Conservation (phyloP, 2,797 vertebrate species). For the Phrynocephalus vlangalii region DNA sequence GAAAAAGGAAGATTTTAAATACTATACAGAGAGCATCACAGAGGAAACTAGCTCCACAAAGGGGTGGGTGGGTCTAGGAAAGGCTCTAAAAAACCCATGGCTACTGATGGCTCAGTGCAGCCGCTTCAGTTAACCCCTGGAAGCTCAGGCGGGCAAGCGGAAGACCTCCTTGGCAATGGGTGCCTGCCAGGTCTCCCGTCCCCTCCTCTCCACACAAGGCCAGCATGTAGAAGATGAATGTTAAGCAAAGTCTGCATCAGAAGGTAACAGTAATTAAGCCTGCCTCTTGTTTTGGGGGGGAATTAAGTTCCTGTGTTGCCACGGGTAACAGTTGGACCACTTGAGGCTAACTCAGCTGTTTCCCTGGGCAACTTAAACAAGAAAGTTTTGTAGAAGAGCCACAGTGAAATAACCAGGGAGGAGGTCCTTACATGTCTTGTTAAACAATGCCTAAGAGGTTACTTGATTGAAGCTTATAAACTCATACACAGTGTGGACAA, state of each 20-base stretch:
- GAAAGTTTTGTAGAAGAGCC: conserved; percentile 28
- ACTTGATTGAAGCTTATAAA: no score
- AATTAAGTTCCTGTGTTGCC: conserved; percentile 43
- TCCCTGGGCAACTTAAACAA: conserved; percentile 52
- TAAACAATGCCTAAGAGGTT: no score
- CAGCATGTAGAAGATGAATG: neutral
- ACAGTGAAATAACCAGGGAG: neutral
- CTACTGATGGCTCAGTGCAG: neutral
- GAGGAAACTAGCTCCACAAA: neutral
- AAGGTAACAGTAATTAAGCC: conserved; percentile 18
- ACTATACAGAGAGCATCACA: neutral
- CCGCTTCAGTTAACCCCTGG: neutral
- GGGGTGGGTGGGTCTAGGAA: neutral
- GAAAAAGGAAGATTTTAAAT: neutral
- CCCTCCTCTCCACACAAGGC: neutral
- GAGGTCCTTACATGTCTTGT: no score
- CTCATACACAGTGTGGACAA: no score
- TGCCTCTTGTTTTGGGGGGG: conserved; percentile 51
- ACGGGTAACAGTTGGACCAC: conserved; percentile 49
- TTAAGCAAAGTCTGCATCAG: conserved; percentile 12
- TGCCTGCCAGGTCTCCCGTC: neutral
- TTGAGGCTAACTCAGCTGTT: conserved; percentile 37
- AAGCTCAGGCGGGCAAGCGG: neutral
- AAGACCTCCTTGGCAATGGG: neutral
- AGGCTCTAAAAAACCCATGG: neutral